Conservation (phyloP, 2,888 invertebrate species). For the Opisthograptis luteolata region DNA sequence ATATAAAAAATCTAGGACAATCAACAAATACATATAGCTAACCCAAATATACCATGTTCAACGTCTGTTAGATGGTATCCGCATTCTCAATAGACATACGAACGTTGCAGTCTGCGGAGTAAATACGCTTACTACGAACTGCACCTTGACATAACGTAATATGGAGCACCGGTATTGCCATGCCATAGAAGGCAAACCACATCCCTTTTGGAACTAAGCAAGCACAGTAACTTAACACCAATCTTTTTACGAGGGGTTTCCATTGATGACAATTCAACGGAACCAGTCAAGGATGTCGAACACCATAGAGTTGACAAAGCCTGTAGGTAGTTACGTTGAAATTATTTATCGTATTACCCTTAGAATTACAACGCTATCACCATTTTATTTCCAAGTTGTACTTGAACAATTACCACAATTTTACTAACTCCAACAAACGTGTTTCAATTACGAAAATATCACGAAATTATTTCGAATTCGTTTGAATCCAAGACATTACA, state of each 20-base stretch:
- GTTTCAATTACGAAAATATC: no score
- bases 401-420: no score
- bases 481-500: no score
- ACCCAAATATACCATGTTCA: conserved; percentile 14
- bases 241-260: conserved; percentile 9
- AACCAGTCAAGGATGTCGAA: conserved; percentile 3
- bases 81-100: conserved; percentile 13
- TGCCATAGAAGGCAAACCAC: conserved; percentile 12
- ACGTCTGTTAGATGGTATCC: conserved; percentile 6
- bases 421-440: no score
- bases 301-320: no score
- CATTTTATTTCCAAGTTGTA: no score
- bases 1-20: conserved; percentile 32
- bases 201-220: conserved; percentile 11
- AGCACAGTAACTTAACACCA: conserved; percentile 20
- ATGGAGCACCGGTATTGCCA: conserved; percentile 3
- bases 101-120: neutral
- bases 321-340: no score
- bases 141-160: conserved; percentile 15
- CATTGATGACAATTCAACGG: conserved; percentile 7
- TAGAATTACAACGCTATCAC: no score
- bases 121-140: neutral
- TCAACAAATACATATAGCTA: conserved; percentile 27
- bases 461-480: no score
- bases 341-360: no score